Conservation (phyloP, 2,113 vertebrate genomes). For the Talpa occidentalis region DNA sequence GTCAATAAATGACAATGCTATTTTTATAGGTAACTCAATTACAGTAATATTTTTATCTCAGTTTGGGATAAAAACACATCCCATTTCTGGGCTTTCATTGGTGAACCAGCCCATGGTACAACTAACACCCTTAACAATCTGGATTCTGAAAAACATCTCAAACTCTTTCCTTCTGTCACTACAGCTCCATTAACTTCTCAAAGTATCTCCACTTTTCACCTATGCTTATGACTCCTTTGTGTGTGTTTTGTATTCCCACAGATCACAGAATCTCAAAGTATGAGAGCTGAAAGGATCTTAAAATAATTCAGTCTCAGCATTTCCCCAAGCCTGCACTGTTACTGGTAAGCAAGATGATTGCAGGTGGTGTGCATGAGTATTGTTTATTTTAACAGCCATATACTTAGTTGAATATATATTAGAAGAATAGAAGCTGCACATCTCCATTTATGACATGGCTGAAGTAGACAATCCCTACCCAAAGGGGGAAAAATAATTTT, state of each 20-base stretch:
- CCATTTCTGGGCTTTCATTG: not conserved
- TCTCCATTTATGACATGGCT: not conserved
- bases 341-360: not conserved
- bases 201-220: not conserved
- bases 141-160: not conserved
- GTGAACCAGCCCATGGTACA: not conserved
- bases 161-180: not conserved
- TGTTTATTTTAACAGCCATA: not conserved
- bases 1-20: conserved; percentile 7
- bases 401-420: conserved; percentile 12
- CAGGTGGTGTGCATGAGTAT: not conserved
- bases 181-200: not conserved
- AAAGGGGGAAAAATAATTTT: not conserved
- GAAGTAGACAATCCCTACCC: not conserved
- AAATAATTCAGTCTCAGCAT: not conserved
- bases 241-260: not conserved
- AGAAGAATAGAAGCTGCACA: not conserved
- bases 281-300: not conserved
- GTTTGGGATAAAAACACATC: not conserved
- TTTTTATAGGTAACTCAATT: conserved; percentile 43
- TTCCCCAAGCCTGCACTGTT: not conserved
- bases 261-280: conserved; percentile 11
- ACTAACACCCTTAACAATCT: not conserved
- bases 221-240: not conserved
- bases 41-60: conserved; percentile 18